Conservation (phyloP, 2,797 vertebrate genomes). For the Schizopygopsis pylzovi region DNA sequence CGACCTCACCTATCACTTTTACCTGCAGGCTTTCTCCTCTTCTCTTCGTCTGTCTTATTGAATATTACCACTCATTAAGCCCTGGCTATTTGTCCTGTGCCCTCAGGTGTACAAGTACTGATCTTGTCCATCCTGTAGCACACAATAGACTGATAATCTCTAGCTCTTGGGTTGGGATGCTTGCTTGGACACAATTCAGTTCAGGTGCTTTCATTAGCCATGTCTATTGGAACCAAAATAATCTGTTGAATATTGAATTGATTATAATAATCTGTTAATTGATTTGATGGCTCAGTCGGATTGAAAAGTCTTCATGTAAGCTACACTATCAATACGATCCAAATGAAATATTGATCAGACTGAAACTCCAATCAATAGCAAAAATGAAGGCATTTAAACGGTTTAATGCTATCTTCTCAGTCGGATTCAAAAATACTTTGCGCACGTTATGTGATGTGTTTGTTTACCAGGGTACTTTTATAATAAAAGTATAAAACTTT, state of each 20-base stretch:
- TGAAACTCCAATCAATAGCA: neutral
- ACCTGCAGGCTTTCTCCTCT: constrained; percentile 64
- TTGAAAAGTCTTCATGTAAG: neutral
- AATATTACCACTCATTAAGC: constrained; percentile 37
- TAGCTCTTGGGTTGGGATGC: neutral
- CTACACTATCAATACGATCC: neutral
- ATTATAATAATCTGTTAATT: neutral
- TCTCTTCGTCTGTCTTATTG: neutral
- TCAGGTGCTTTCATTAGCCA: constrained; percentile 9
- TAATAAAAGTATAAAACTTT: neutral
- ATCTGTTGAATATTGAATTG: neutral
- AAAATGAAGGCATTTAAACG: neutral
- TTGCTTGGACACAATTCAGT: neutral
- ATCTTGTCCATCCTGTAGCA: constrained; percentile 32
- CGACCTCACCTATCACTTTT: constrained; percentile 48
- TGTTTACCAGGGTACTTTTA: neutral
- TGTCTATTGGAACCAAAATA: neutral
- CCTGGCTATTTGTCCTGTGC: constrained; percentile 35
- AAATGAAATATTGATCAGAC: neutral
- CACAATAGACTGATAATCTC: constrained; percentile 5
- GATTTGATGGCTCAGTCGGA: neutral
- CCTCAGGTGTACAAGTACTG: constrained; percentile 47
- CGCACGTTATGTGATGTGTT: neutral
- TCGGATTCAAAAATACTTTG: neutral
- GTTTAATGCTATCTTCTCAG: neutral